Evolutionary conservation across 1,140 invertebrate species (phyloP).

Genomic region (Atopsyche davidsoni): DNA sequence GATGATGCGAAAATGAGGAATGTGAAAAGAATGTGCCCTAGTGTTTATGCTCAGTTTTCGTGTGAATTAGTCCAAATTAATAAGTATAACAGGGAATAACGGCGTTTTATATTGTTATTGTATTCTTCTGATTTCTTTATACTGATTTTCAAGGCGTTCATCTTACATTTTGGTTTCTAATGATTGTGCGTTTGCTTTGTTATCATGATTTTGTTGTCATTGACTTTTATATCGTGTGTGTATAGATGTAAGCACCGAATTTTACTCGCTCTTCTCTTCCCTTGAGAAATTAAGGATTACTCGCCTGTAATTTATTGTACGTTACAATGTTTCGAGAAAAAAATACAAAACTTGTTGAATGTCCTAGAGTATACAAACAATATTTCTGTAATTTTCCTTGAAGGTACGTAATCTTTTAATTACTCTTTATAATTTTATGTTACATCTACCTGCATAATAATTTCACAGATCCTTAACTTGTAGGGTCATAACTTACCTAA

Average conservation of each 20-base stretch:
- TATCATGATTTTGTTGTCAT: constrained; percentile 7
- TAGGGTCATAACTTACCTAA: too few species aligned
- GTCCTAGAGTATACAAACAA: background rate
- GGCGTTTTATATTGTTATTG: background rate
- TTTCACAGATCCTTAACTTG: too few species aligned
- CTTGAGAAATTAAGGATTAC: too few species aligned
- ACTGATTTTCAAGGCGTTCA: too few species aligned
- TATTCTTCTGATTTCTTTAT: background rate
- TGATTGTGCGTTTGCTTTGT: constrained; percentile 6
- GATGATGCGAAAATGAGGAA: constrained; percentile 24
- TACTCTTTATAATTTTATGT: too few species aligned
- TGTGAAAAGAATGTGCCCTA: constrained; percentile 20
- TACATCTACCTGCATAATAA: too few species aligned
- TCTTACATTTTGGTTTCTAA: too few species aligned
- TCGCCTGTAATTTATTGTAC: too few species aligned
- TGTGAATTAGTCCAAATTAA: constrained; percentile 21
- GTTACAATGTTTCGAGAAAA: too few species aligned
- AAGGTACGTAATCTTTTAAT: background rate
- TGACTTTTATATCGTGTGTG: background rate
- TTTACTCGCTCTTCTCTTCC: too few species aligned
- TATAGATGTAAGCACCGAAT: too few species aligned
- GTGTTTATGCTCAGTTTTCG: constrained; percentile 21
- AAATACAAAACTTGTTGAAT: background rate
- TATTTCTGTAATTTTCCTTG: background rate
- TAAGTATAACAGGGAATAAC: constrained; percentile 14